Evolutionary conservation across 1,140 invertebrate genomes (phyloP).

Genomic region (Drosophila rhopaloa): DNA sequence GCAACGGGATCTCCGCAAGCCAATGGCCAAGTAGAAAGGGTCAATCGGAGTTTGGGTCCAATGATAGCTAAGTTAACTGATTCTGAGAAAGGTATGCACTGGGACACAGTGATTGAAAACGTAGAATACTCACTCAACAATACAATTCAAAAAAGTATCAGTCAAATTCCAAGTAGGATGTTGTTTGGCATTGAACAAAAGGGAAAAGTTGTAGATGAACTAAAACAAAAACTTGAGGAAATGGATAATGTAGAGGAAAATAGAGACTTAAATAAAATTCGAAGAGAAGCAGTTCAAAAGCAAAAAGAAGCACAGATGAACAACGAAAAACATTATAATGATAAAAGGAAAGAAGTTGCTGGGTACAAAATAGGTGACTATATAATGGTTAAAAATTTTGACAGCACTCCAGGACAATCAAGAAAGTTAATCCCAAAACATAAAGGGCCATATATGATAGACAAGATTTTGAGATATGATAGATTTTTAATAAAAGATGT

Average conservation of each 20-base stretch:
- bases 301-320: not conserved
- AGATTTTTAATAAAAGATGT: conserved; percentile 42
- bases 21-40: conserved; percentile 71
- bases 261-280: not conserved
- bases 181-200: not conserved
- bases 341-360: conserved; percentile 16
- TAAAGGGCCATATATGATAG: conserved; percentile 59
- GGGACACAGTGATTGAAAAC: not conserved
- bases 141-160: not conserved
- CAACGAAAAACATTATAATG: conserved; percentile 3
- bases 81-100: not conserved
- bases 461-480: conserved; percentile 50
- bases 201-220: conserved; percentile 12
- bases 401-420: not conserved
- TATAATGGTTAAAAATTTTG: conserved; percentile 23
- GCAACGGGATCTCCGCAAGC: conserved; percentile 46
- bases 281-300: not conserved
- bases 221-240: conserved; percentile 13
- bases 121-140: too few relatives aligned
- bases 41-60: conserved; percentile 50
- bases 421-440: conserved; percentile 23
- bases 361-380: conserved; percentile 52
- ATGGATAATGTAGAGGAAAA: not conserved
- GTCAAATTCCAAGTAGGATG: not conserved
- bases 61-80: not conserved